Base-by-base conservation (phyloP, 2,888 invertebrate genomes). In the Pilophorus perplexus region DNA sequence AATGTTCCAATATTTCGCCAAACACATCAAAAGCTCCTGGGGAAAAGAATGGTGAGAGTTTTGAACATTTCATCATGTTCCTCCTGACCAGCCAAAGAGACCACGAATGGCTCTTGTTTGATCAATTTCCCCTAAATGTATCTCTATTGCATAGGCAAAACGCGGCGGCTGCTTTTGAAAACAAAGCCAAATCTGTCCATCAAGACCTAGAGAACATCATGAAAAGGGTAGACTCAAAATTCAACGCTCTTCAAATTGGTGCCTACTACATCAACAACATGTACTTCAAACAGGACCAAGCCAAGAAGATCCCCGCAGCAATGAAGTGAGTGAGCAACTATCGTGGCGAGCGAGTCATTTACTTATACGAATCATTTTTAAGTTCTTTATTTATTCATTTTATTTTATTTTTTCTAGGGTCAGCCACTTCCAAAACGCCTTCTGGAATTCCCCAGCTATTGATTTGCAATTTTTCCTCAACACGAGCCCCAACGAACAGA, bases 401-500 rank as follows among this genome's bases (percentile, higher is more conserved):
- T n/a, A n/a, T n/a, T n/a, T n/a, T n/a, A n/a, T 37, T 18, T 20
- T 10, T 59, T 59, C 12, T 48, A 62, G 62, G 28, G 1, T 25
- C 10, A 37, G 27, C 46, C 44, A 28, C 23, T 62, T 48, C 23
- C 62, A 62, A 20, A 54, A 40, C 22, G 52, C 65, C 16, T 65
- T 59, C 50, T 68, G 50, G 54, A 69, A 68, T 25, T 48, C 44
- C 33, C 62, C 59, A 8, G 65, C 66, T 6, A 33, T 66, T n/a
- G 68, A 68, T 40, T 37, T 69, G 2, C 52, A 67, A 25, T 55
- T 65, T 20, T 71, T 69, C 57, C 27, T 68, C 14, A 55, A 52
- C 33, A 67, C 68, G 0, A 69, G 66, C 52, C 68, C 66, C 4
- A 37, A 48, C 28, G 5, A 8, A 0, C 50, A 69, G 1, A 44